Evolutionary conservation across 2,888 invertebrate species (phyloP).

Genomic region (Dorcus parallelipipedus): DNA sequence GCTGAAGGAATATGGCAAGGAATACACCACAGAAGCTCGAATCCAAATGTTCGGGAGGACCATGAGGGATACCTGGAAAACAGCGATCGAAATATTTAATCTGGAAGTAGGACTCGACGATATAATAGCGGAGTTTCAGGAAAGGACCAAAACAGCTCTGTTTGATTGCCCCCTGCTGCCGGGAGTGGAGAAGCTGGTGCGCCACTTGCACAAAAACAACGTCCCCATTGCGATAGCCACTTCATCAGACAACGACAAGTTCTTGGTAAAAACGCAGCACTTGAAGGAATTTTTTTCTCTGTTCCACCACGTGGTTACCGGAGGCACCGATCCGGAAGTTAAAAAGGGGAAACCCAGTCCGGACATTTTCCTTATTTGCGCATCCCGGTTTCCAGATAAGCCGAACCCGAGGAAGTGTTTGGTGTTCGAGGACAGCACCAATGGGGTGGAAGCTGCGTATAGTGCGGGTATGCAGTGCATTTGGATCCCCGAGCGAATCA

Average conservation of each 20-base stretch:
- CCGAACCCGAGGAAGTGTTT: constrained; percentile 66
- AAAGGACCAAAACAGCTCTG: constrained; percentile 48
- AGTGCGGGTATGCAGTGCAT: constrained; percentile 84
- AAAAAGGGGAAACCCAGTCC: constrained; percentile 85
- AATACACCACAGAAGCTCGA: constrained; percentile 76
- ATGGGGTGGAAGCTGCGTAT: constrained; percentile 77
- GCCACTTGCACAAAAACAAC: constrained; percentile 68
- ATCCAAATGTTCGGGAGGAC: constrained; percentile 74
- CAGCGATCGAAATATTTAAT: constrained; percentile 62
- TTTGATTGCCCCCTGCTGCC: constrained; percentile 23
- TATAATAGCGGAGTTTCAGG: constrained; percentile 60
- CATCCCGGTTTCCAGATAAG: constrained; percentile 66
- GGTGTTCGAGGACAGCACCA: constrained; percentile 90
- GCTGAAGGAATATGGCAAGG: constrained; percentile 67
- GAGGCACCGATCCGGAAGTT: constrained; percentile 80
- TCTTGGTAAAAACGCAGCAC: constrained; percentile 63
- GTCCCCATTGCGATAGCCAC: constrained; percentile 87
- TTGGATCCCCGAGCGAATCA: constrained; percentile 69
- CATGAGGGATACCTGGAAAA: constrained; percentile 65
- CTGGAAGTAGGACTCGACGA: constrained; percentile 66
- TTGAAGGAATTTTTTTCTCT: constrained; percentile 64
- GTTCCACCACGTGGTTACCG: constrained; percentile 76
- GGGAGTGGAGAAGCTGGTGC: constrained; percentile 55
- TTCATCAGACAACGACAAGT: constrained; percentile 73
- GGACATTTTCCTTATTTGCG: constrained; percentile 80